Evolutionary conservation across 2,797 vertebrate species (phyloP), one percentile per base, ranked within the genome.

Genomic region (Lacerta viridis): DNA sequence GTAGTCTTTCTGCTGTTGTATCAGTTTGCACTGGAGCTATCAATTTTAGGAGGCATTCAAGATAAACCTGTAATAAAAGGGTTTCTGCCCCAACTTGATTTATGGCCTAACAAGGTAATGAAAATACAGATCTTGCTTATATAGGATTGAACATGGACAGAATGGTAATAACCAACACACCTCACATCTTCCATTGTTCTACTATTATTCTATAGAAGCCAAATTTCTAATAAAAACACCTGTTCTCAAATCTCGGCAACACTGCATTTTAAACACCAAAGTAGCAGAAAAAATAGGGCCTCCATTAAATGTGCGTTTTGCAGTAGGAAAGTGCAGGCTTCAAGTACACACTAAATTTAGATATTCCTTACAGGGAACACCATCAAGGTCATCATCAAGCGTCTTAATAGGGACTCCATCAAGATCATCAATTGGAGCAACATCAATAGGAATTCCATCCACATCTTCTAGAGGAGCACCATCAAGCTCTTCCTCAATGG

Each of bases 371-470:
- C 99, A 97, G 87, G 99, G 99, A 95, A 99, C 96, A 88, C 99
- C 99, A 94, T 99, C 99, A 33, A 99, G 97, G 94, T 99, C 99
- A 17, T 99, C 99, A 93, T 99, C 99, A 88, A 98, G 94, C 0
- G 96, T 96, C 91, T 98, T 99, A 94, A 99, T 99, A 59, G 99
- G 99, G 90, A 99, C 96, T 76, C 99, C 99, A 85, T 99, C 99
- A 3, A 99, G 96, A 92, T 99, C 99, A 86, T 99, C 99, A 64
- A 98, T 96, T 77, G 97, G 96, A 92, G 96, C 81, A 81, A 97
- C 93, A 79, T 99, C 98, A 66, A 99, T 98, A 41, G 97, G 97
- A 88, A 98, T 98, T 15, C 98, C 98, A 92, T 99, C 99, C 43
- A 99, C 98, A 87, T 99, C 99, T 92, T 99, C 98, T 3, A 99